A percentile compares a stretch with the other conserved stretches of the same genome.
Evolutionary conservation across 2,113 vertebrate species (phyloP).

Genomic region (Haliaeetus leucogaster): DNA sequence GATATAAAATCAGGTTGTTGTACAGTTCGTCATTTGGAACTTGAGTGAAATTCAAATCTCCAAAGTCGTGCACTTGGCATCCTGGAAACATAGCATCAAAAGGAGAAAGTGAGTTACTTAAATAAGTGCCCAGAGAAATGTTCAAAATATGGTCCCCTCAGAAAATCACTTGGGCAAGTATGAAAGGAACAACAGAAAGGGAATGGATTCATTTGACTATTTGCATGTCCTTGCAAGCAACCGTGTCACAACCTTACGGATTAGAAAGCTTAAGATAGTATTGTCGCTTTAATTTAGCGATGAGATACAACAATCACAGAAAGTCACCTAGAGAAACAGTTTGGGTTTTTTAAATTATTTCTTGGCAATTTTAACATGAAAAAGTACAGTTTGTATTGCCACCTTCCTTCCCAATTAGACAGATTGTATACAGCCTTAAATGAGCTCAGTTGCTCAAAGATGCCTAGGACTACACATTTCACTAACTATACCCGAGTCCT

Average conservation of each 20-base stretch:
- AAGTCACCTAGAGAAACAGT: not conserved
- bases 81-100: constrained; percentile 72
- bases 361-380: not conserved
- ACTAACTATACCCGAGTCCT: not conserved
- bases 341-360: not conserved
- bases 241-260: not conserved
- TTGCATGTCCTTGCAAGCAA: not conserved
- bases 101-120: not conserved
- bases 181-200: fast-evolving
- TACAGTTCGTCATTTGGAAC: constrained; percentile 88
- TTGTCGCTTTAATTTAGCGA: not conserved
- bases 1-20: constrained; percentile 85
- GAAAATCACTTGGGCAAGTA: not conserved
- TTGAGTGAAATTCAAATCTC: constrained; percentile 88
- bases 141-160: not conserved
- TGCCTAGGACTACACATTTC: not conserved
- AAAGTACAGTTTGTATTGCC: not conserved
- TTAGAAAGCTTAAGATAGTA: not conserved
- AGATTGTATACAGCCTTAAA: not conserved
- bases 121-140: not conserved
- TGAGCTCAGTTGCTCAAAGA: not conserved
- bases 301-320: not conserved
- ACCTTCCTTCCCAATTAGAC: not conserved
- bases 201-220: not conserved
- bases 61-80: constrained; percentile 87